Evolutionary conservation across 2,888 invertebrate genomes (phyloP).

Genomic region (Sarcophaga variegata): DNA sequence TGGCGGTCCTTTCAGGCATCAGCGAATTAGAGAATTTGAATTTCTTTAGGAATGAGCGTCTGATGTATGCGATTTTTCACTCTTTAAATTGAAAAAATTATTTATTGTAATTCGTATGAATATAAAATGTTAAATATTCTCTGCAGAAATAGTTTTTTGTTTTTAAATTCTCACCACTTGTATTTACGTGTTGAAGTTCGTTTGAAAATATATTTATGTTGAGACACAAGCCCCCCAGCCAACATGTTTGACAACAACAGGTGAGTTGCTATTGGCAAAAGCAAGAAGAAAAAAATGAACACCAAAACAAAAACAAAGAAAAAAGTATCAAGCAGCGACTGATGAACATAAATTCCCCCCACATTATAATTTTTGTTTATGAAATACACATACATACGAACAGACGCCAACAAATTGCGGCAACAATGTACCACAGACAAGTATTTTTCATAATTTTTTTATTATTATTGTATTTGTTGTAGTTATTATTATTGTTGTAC

Average conservation of each 20-base stretch:
- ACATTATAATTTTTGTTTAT: slow-evolving; percentile 45
- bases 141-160: no score
- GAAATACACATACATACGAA: background rate
- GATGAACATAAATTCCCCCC: slow-evolving; percentile 65
- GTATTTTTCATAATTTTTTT: slow-evolving; percentile 59
- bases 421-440: slow-evolving; percentile 39
- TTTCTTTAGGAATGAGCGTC: no score
- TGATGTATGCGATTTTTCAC: no score
- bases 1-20: no score
- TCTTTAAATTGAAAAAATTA: no score
- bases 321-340: slow-evolving; percentile 44
- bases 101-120: no score
- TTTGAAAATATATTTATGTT: background rate
- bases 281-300: background rate
- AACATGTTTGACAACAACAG: slow-evolving; percentile 66
- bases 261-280: slow-evolving; percentile 50
- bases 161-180: background rate
- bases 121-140: no score
- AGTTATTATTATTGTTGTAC: slow-evolving; percentile 3
- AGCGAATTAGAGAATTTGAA: no score
- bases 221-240: slow-evolving; percentile 14
- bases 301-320: background rate
- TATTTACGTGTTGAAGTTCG: slow-evolving; percentile 8
- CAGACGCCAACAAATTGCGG: slow-evolving; percentile 26
- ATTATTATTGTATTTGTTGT: slow-evolving; percentile 1